Base-by-base conservation (phyloP, 53 echinoderm and acorn worm genomes). In the Stichopus horrens region DNA sequence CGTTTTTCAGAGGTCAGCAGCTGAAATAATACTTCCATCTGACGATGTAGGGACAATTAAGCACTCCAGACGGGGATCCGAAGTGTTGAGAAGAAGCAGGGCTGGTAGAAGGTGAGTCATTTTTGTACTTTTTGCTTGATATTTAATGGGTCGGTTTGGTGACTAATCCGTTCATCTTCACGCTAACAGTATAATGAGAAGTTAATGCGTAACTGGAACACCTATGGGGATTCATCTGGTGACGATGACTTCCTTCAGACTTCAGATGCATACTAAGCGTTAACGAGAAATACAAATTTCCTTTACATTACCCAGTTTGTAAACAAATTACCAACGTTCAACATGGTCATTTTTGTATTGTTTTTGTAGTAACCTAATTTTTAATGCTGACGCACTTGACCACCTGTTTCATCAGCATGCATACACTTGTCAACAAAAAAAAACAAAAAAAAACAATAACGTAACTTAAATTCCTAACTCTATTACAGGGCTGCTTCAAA, bases 1-100 rank as follows among this genome's bases (percentile, higher is more conserved):
- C 19, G 8, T 59, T 77, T 81, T 81, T 81, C 21, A 81, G 81
- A 81, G 81, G 81, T 81, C 81, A 81, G 57, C 81, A 81, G 57
- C 81, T 57, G 81, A 14, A 58, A 81, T 21, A 81, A 56, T 81
- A 58, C 55, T 81, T 81, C 56, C 81, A 21, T 56, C 56, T 57
- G 22, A 81, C 10, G 81, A 81, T 81, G 81, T 81, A 81, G 81
- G 81, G 58, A 81, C 57, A 57, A 21, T 58, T 57, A 14, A 20
- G 22, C 20, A 56, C 58, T 81, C 81, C 81, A 81, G 81, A 81
- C 57, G 81, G 58, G 81, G 81, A 81, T 21, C 81, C 55, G 81
- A 57, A 81, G 81, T 57, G 56, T 57, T 52, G 81, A 20, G 58
- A 81, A 58, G 58, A 81, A 58, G 21, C 54, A 81, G 81, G 81